A percentile compares a stretch with the other conserved stretches of the same genome.
phyloP scores from a whole-genome alignment of 2,888 invertebrate genomes.

The Siphlonurus alternatus region DNA sequence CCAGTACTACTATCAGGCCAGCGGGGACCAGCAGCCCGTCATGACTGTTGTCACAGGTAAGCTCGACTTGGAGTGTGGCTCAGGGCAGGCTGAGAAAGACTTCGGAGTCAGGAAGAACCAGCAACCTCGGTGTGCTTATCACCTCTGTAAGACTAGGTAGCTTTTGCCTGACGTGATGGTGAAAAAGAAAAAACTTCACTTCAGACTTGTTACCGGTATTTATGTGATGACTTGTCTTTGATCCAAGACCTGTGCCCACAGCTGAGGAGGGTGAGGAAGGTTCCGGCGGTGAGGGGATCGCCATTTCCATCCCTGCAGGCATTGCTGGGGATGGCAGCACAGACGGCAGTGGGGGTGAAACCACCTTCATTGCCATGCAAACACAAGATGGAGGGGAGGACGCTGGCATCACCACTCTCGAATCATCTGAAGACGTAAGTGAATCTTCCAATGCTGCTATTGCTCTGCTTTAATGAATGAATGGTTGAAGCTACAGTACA shows the following conservation, averaged over 20 bases:
- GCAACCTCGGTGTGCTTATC: too few relatives aligned
- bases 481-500: too few relatives aligned
- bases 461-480: too few relatives aligned
- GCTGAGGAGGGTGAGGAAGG: constrained; percentile 25
- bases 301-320: constrained; percentile 11
- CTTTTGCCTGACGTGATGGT: too few relatives aligned
- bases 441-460: background rate
- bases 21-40: constrained; percentile 42
- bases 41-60: constrained; percentile 40
- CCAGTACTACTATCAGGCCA: constrained; percentile 55
- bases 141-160: too few relatives aligned
- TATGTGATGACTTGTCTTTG: too few relatives aligned
- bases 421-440: constrained; percentile 14
- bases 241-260: too few relatives aligned
- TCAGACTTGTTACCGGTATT: too few relatives aligned
- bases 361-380: constrained; percentile 16
- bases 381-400: constrained; percentile 13
- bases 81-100: background rate
- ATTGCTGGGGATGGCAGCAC: constrained; percentile 15
- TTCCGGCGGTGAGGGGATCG: constrained; percentile 27
- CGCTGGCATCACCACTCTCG: constrained; percentile 10
- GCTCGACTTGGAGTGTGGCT: background rate
- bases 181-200: too few relatives aligned
- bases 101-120: too few relatives aligned
- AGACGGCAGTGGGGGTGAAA: constrained; percentile 10